phyloP scores from a whole-genome alignment of 1,140 invertebrate species.

The Argopecten irradians region DNA sequence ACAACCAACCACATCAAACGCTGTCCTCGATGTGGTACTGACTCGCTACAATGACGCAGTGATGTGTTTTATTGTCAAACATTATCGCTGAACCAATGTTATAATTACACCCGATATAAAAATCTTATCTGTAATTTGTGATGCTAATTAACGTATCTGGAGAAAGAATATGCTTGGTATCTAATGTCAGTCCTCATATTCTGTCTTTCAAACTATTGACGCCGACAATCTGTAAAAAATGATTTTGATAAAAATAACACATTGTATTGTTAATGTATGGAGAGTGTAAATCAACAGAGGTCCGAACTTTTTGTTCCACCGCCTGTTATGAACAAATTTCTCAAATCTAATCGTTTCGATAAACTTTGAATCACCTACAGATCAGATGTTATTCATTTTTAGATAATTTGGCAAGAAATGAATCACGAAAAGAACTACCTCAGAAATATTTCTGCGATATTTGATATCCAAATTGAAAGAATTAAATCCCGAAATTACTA shows the following conservation, averaged over 20 bases:
- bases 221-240: not conserved
- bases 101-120: not conserved
- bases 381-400: no score
- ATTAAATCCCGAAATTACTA: no score
- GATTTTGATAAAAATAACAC: not conserved
- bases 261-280: no score
- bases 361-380: no score
- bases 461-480: no score
- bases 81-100: not conserved
- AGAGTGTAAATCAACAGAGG: no score
- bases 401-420: no score
- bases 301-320: no score
- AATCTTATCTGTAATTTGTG: not conserved
- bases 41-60: not conserved
- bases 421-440: no score
- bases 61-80: not conserved
- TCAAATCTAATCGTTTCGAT: no score
- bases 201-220: not conserved
- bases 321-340: no score
- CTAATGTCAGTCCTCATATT: not conserved
- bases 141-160: not conserved
- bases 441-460: no score
- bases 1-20: not conserved
- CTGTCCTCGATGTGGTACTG: not conserved
- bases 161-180: not conserved